Base-by-base conservation (phyloP, 2,113 vertebrate species). In the Zosterops japonicus region DNA sequence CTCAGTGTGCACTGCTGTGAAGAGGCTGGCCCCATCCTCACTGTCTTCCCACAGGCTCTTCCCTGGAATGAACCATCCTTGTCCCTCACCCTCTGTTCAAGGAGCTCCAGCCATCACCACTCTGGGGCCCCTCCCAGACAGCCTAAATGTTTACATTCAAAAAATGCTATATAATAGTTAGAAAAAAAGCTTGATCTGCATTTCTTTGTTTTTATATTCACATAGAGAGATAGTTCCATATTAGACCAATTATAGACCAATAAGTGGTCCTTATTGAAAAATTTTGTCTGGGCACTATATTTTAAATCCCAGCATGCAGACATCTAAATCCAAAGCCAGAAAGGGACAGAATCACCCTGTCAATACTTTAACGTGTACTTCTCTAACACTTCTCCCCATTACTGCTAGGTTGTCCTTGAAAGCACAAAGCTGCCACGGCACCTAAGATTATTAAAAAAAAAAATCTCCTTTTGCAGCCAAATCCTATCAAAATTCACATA, bases 61-160 rank as follows among this genome's bases (percentile, higher is more conserved):
- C 12, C 33, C 27, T 4, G 7, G 28, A 17, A 44, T 21, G 57
- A 31, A 44, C 21, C 23, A 14, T 35, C 16, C n/a, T 16, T 12
- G 1, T 35, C 17, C 57, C 52, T 70, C 61, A 75, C 15, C n/a
- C 28, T 60, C 88, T 0, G 0, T 41, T 64, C 15, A 19, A 60
- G 46, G 23, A 85, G 5, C 21, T 88, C 41, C 61, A 67, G 52
- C 39, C 21, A 20, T 24, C 1, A 0, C 19, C 25, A 33, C 9
- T 0, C 3, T 33, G 5, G 9, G 21, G 6, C 6, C 5, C 28
- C 23, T 74, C 65, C 28, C 15, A 2, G 2, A 5, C 5, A 47
- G 9, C 21, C 23, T 25, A 13, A 50, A 39, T 33, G 31, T 47
- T 69, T 83, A 21, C 6, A 3, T 67, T 57, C 9, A 56, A 18